These are phyloP conservation scores for Epicauta chinensis DNA, from an alignment of 1,140 invertebrate genomes.

Conservation along the genomic window DNA sequence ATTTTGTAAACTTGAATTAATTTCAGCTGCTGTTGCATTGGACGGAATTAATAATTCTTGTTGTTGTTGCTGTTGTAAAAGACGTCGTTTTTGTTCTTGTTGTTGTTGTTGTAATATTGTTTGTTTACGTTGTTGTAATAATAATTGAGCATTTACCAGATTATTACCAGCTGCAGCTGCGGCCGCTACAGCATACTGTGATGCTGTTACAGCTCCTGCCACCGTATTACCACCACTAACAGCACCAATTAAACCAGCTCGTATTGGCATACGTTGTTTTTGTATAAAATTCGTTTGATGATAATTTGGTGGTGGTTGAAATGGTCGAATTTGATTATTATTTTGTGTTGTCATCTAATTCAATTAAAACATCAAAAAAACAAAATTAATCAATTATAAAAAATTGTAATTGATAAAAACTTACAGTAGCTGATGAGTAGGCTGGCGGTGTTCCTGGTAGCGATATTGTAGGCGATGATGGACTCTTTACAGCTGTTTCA, in stretches of 20 bases:
- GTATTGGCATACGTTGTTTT: conserved; percentile 9
- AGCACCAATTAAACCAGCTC: background rate
- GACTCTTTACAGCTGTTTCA: conserved; percentile 56
- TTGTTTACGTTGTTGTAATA: conserved; percentile 33
- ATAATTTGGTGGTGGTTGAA: conserved; percentile 46
- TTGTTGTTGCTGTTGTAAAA: conserved; percentile 61
- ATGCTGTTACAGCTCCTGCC: conserved; percentile 23
- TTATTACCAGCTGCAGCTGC: conserved; percentile 3
- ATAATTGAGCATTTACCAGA: conserved; percentile 32
- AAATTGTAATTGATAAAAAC: conserved; percentile 23
- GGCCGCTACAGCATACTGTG: conserved; percentile 32
- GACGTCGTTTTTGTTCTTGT: conserved; percentile 45
- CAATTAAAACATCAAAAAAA: conserved; percentile 12
- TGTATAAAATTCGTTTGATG: conserved; percentile 17
- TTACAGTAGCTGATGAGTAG: conserved; percentile 58
- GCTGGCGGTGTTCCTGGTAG: conserved; percentile 55
- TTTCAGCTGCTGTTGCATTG: conserved; percentile 57
- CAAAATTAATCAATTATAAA: background rate
- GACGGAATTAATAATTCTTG: conserved; percentile 62
- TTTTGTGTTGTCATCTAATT: conserved; percentile 22
- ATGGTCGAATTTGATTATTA: conserved; percentile 21
- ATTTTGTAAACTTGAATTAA: conserved; percentile 55
- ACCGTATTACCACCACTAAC: background rate
- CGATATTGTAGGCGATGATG: conserved; percentile 56
- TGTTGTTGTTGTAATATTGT: conserved; percentile 37